phyloP scores from a whole-genome alignment of 2,113 vertebrate species.

The Meriones unguiculatus region DNA sequence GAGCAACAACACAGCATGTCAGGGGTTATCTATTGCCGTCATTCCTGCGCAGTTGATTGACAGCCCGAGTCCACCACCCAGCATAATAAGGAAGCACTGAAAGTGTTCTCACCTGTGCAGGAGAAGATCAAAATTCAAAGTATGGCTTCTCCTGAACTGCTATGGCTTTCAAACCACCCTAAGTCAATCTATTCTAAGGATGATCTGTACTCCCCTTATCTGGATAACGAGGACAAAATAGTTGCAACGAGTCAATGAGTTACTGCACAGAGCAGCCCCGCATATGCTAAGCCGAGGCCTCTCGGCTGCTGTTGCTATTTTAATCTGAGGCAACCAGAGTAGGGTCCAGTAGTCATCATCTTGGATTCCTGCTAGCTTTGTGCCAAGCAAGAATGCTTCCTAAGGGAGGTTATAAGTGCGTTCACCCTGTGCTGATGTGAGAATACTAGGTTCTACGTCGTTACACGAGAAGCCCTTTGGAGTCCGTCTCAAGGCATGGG shows the following conservation, averaged over 20 bases:
- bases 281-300: neutral
- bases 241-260: neutral
- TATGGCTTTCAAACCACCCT: neutral
- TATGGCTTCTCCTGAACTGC: neutral
- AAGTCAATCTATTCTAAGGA: neutral
- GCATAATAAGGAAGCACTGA: neutral
- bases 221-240: neutral
- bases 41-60: neutral
- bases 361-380: constrained; percentile 15
- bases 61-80: neutral
- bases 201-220: neutral
- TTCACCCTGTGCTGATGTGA: constrained; percentile 10
- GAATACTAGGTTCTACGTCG: neutral
- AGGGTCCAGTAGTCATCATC: neutral
- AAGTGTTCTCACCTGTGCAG: no score
- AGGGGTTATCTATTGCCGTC: neutral
- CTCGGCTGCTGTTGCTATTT: neutral
- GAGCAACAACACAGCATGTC: no score
- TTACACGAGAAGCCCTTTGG: constrained; percentile 10
- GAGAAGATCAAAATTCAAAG: neutral
- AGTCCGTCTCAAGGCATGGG: constrained; percentile 29
- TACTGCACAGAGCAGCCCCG: neutral
- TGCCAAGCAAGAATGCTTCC: neutral
- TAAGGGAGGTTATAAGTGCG: constrained; percentile 13
- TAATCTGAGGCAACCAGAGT: neutral